Percentiles rank a stretch among this genome's conserved stretches.
These are phyloP conservation scores for Eclectus roratus DNA, from an alignment of 2,113 vertebrate genomes.

Conservation along the genomic window DNA sequence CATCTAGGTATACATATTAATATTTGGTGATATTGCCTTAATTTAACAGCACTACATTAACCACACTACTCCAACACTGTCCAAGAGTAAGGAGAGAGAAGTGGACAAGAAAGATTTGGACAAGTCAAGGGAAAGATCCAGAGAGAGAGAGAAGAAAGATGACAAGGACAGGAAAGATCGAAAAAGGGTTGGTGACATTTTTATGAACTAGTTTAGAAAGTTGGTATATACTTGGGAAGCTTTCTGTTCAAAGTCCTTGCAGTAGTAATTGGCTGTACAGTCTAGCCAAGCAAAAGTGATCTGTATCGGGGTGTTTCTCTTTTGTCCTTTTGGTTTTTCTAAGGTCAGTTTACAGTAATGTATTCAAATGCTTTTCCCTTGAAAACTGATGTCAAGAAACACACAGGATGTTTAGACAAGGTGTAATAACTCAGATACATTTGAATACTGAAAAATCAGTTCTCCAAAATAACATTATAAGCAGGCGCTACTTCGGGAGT, in stretches of 20 bases:
- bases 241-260: background rate
- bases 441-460: background rate
- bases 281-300: background rate
- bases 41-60: slow-evolving; percentile 91
- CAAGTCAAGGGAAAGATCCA: slow-evolving; percentile 88
- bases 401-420: background rate
- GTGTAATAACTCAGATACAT: background rate
- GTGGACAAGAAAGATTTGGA: slow-evolving; percentile 91
- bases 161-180: slow-evolving; percentile 89
- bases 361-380: background rate
- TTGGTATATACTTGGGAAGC: background rate
- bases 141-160: slow-evolving; percentile 91
- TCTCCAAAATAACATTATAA: background rate
- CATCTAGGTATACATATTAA: slow-evolving; percentile 63
- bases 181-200: slow-evolving; percentile 85
- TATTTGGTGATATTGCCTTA: slow-evolving; percentile 78
- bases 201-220: slow-evolving; percentile 57
- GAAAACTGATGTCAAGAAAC: background rate
- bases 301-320: fast-evolving
- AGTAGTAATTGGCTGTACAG: background rate
- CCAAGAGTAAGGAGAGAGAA: slow-evolving; percentile 91
- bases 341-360: background rate
- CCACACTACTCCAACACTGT: slow-evolving; percentile 83
- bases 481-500: background rate
- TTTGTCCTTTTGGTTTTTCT: background rate